These are phyloP conservation scores for Stichodactyla helianthus DNA, from an alignment of 64 coral and sea anemone species.

Conservation along the genomic window DNA sequence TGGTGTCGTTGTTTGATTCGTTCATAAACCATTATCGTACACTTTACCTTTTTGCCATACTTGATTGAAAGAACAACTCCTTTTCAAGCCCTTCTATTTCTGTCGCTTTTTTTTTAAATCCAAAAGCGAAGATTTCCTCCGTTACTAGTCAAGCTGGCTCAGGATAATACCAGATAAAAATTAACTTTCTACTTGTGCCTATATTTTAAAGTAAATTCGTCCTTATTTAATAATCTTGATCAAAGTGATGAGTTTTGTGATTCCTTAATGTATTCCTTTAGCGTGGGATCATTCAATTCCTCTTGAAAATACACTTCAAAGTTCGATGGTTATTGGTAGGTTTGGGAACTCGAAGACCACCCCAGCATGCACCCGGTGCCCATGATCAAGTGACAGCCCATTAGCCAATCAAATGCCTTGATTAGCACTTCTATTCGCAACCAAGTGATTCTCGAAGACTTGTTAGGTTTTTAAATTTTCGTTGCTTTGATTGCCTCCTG, in stretches of 20 bases:
- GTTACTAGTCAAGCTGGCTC: not conserved
- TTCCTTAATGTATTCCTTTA: not conserved
- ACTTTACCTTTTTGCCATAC: not conserved
- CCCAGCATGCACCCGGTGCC: not conserved
- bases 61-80: not conserved
- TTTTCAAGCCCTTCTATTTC: not conserved
- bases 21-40: not conserved
- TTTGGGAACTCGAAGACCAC: not conserved
- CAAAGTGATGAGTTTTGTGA: not conserved
- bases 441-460: not conserved
- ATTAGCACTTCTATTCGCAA: not conserved
- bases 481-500: too few species aligned
- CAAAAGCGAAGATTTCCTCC: not conserved
- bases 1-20: not conserved
- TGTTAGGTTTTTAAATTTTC: not conserved
- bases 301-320: not conserved
- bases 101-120: not conserved
- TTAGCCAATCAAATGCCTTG: not conserved
- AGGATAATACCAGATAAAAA: not conserved
- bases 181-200: not conserved
- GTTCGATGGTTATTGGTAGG: not conserved
- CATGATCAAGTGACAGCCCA: not conserved
- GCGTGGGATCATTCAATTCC: not conserved
- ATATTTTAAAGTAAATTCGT: not conserved
- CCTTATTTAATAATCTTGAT: conserved; percentile 2